Conservation (phyloP, 2,797 vertebrate genomes). For the Otus scops region DNA sequence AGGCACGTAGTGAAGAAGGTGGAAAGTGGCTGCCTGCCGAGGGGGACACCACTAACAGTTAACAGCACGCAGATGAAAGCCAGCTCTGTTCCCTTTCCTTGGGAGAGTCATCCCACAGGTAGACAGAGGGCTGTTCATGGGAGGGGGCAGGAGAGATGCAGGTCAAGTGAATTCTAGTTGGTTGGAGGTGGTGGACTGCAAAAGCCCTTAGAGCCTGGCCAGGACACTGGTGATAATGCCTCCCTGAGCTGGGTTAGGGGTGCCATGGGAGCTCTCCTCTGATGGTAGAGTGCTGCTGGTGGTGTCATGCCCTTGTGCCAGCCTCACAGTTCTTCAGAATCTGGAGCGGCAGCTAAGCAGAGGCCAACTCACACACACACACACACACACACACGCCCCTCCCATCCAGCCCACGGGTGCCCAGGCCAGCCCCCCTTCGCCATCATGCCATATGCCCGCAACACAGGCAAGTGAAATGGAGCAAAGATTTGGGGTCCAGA, state of each 20-base stretch:
- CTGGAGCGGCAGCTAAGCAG: background rate
- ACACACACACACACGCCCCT: background rate
- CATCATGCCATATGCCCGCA: fast-evolving
- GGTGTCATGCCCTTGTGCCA: background rate
- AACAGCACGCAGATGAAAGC: background rate
- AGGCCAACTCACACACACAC: background rate
- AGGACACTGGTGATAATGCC: fast-evolving
- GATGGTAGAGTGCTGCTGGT: background rate
- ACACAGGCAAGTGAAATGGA: background rate
- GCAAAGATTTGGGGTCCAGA: background rate
- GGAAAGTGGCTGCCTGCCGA: background rate
- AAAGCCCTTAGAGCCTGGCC: background rate
- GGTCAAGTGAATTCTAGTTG: background rate
- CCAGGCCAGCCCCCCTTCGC: background rate
- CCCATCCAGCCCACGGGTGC: fast-evolving
- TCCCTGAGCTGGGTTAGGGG: background rate
- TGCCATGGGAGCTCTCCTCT: background rate
- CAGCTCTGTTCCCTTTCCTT: background rate
- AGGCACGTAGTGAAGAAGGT: background rate
- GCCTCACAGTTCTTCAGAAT: background rate
- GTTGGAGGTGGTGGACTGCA: background rate
- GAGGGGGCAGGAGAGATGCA: background rate
- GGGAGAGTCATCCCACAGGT: fast-evolving
- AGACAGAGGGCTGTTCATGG: background rate
- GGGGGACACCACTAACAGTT: background rate